Evolutionary conservation across 2,888 invertebrate genomes (phyloP).

Genomic region (Prosapia bicincta): DNA sequence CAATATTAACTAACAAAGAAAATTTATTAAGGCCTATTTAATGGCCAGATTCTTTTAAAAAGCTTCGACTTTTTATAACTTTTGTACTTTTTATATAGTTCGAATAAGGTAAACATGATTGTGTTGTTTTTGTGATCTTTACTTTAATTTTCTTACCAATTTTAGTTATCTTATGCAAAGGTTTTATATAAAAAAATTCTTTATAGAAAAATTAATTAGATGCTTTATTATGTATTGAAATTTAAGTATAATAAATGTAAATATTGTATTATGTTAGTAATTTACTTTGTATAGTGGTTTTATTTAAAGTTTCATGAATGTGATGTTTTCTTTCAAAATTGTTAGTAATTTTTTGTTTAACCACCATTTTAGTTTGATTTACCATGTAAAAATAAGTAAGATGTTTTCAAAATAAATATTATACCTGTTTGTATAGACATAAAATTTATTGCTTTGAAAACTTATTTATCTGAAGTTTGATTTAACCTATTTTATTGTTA

Average conservation of each 20-base stretch:
- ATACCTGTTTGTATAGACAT: not conserved
- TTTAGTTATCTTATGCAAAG: not conserved
- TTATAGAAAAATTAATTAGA: not conserved
- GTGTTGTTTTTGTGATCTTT: not conserved
- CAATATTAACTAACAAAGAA: not conserved
- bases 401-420: not conserved
- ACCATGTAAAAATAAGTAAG: not conserved
- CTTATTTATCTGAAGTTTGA: not conserved
- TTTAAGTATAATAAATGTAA: not conserved
- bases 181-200: conserved; percentile 2
- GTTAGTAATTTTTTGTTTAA: not conserved
- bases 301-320: not conserved
- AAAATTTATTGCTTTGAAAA: not conserved
- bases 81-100: not conserved
- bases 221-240: not conserved
- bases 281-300: not conserved
- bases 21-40: not conserved
- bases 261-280: not conserved
- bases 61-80: not conserved
- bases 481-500: too few species aligned
- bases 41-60: not conserved
- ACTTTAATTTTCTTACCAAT: not conserved
- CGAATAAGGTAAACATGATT: not conserved
- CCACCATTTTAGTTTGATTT: not conserved
- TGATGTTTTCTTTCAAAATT: not conserved